phyloP scores from a whole-genome alignment of 2,113 vertebrate genomes.

The Cyprinodon brontotheroides region DNA sequence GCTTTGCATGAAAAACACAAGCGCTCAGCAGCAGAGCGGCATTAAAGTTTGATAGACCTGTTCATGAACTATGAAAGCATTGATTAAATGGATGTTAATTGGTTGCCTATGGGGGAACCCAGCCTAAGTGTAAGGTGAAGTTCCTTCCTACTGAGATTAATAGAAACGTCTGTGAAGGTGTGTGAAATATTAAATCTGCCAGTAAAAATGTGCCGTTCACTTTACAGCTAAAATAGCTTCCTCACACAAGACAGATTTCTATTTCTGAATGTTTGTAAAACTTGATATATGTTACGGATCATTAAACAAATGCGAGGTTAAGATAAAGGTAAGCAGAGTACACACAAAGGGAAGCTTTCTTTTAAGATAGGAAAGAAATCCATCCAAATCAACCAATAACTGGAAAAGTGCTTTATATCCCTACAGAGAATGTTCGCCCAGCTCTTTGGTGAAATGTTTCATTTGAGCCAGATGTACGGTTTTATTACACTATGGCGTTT shows the following conservation, averaged over 20 bases:
- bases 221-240: conserved; percentile 20
- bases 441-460: not conserved
- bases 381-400: not conserved
- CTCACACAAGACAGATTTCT: not conserved
- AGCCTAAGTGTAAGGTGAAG: conserved; percentile 36
- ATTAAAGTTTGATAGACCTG: conserved; percentile 65
- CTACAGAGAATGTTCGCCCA: not conserved
- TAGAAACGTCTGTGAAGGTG: conserved; percentile 14
- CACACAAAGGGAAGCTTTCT: not conserved
- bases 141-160: conserved; percentile 14
- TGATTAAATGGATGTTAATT: conserved; percentile 66
- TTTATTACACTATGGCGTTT: too few species aligned
- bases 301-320: not conserved
- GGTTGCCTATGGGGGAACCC: conserved; percentile 49
- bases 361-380: not conserved
- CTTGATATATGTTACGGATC: not conserved
- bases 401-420: not conserved
- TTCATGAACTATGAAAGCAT: conserved; percentile 66
- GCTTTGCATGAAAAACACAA: conserved; percentile 53
- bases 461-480: too few species aligned
- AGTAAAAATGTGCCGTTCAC: conserved; percentile 1
- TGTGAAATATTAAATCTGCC: conserved; percentile 18
- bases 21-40: conserved; percentile 24
- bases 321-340: not conserved
- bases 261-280: too few species aligned